Percentiles rank a stretch among this genome's conserved stretches.
Conservation (phyloP, 2,888 invertebrate genomes). For the Meteorus colon region DNA sequence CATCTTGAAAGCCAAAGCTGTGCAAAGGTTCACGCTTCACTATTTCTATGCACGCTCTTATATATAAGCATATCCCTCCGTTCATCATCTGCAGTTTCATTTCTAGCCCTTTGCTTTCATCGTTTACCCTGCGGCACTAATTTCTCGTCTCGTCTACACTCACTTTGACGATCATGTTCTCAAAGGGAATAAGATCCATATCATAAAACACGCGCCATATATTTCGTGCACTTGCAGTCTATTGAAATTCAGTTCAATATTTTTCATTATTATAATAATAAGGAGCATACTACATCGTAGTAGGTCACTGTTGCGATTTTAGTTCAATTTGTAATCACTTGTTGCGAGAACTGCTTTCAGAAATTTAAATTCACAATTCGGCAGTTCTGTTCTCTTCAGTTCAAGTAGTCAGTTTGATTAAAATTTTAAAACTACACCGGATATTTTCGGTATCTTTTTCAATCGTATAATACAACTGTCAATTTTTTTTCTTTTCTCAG, state of each 20-base stretch:
- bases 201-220: conserved; percentile 15
- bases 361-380: no score
- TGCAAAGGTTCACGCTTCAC: conserved; percentile 16
- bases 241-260: not conserved
- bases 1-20: no score
- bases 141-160: conserved; percentile 35
- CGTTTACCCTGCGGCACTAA: conserved; percentile 37
- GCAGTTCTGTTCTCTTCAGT: no score
- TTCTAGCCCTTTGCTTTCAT: conserved; percentile 40
- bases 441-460: no score
- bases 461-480: no score
- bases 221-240: not conserved
- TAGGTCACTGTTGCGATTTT: no score
- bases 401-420: no score
- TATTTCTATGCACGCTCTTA: conserved; percentile 16
- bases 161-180: conserved; percentile 38
- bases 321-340: no score
- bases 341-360: no score
- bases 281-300: no score
- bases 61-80: conserved; percentile 5
- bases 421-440: no score
- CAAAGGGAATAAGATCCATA: conserved; percentile 28
- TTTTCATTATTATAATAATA: not conserved
- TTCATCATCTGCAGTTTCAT: conserved; percentile 38
- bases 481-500: no score